Conservation (phyloP, 2,113 vertebrate species). For the zebrafish (Danio rerio) region GRCz12tu NC_133179.1:4359001-4359500, state of each 20-base stretch:
- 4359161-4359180: not conserved
- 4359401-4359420: conserved; percentile 76
- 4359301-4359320: not conserved
- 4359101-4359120: too few species aligned
- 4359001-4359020: too few species aligned
- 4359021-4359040: too few species aligned
- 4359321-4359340: conserved; percentile 65
- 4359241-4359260: not conserved
- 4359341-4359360: conserved; percentile 70
- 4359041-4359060: too few species aligned
- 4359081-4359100: too few species aligned
- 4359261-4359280: not conserved
- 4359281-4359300: not conserved
- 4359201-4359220: not conserved
- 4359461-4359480: conserved; percentile 63
- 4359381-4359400: conserved; percentile 74
- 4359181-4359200: not conserved
- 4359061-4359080: too few species aligned
- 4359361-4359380: conserved; percentile 73
- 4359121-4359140: too few species aligned
- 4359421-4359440: conserved; percentile 71
- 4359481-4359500: conserved; percentile 75
- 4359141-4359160: too few species aligned
- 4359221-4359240: not conserved
- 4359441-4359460: conserved; percentile 67